phyloP scores from a whole-genome alignment of 2,888 invertebrate genomes.

The Protodeltote pygarga region DNA sequence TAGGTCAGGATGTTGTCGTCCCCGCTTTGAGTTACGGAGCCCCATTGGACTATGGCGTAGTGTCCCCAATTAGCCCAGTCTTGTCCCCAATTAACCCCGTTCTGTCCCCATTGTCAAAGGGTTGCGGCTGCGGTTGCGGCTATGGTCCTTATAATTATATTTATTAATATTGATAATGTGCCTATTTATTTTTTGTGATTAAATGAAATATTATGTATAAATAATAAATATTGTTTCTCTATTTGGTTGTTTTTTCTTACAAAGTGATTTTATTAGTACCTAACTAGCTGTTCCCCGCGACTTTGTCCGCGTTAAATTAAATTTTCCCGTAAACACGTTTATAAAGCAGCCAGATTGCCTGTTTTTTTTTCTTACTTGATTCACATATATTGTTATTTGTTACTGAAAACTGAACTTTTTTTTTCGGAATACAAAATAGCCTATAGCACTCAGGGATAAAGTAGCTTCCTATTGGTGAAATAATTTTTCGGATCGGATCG shows the following conservation, averaged over 20 bases:
- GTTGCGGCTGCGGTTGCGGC: too few species aligned
- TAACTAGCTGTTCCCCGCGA: too few species aligned
- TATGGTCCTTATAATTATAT: conserved; percentile 50
- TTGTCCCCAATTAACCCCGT: conserved; percentile 23
- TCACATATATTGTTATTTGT: too few species aligned
- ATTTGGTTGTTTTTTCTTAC: not conserved
- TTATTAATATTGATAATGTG: conserved; percentile 45
- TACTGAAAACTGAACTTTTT: too few species aligned
- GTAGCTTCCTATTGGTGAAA: too few species aligned
- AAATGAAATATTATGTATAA: conserved; percentile 10
- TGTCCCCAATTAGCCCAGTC: conserved; percentile 7
- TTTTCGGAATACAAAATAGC: too few species aligned
- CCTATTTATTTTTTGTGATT: conserved; percentile 22
- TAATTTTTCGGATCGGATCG: too few species aligned
- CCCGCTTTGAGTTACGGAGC: conserved; percentile 30
- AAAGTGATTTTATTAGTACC: not conserved
- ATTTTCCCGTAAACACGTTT: too few species aligned
- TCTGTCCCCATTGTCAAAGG: conserved; percentile 27
- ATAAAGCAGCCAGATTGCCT: too few species aligned
- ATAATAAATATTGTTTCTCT: conserved; percentile 6
- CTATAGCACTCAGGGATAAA: too few species aligned
- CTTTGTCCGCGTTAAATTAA: too few species aligned
- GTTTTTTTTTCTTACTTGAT: too few species aligned
- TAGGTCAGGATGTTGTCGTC: conserved; percentile 46
- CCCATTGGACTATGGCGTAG: conserved; percentile 40